Base-by-base conservation (phyloP, 2,888 invertebrate species). In the Pollenia labialis region DNA sequence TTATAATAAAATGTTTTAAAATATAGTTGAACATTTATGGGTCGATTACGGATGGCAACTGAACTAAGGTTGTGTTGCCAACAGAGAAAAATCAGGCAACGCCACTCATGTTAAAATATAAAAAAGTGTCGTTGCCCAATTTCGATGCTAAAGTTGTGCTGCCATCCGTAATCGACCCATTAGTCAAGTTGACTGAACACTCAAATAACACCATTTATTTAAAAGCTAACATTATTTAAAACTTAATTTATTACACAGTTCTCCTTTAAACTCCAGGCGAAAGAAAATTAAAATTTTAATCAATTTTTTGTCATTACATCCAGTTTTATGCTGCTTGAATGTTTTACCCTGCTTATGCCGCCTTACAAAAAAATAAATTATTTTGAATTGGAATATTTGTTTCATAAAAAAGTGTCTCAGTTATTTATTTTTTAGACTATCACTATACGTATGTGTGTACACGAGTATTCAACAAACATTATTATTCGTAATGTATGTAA, bases 291-390 rank as follows among this genome's bases (percentile, higher is more conserved):
- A 14, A 44, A 32, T 40, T 8, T 54, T 23, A 16, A 14, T 14
- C n/a, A 12, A 44, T 23, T 48, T 56, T 46, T 54, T 62, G 32
- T 16, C 18, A 18, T 58, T 32, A n/a, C 32, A 77, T 60, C 7
- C 14, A 46, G 56, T 58, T 81, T 72, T n/a, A 48, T 74, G 68
- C 48, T 56, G 23, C 50, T 64, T 83, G 40, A 58, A 48, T 48
- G 40, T 68, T 77, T 50, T 84, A 79, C 72, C 79, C 72, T 79
- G 84, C 52, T 77, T 79, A 46, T 60, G 66, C 77, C 83, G 60
- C 64, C 83, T 76, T 71, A 56, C 48, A 69, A 82, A 52, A 50
- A 32, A 32, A 44, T 2, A 42, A 18, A 18, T 64, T 44, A 60
- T 54, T 44, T 58, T 44, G 8, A 6, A 50, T 62, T 50, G 18